A percentile compares a stretch with the other conserved stretches of the same genome.
These are phyloP conservation scores for Montipora capricornis DNA, from an alignment of 64 coral and sea anemone genomes.

Conservation along the genomic window DNA sequence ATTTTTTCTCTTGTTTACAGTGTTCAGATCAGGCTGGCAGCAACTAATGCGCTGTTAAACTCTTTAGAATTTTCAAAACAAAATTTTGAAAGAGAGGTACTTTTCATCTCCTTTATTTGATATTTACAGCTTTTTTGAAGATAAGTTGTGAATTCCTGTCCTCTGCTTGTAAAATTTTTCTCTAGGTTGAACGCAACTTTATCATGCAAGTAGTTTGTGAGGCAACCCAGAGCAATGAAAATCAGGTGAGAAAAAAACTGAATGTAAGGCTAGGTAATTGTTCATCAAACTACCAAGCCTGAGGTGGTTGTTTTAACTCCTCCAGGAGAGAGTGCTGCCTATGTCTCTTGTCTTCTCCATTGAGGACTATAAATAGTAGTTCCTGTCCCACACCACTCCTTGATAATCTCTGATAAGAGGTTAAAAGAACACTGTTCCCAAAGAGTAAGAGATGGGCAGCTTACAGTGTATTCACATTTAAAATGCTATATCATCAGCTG, in stretches of 20 bases:
- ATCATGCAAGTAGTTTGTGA: slow-evolving; percentile 99
- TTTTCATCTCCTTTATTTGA: not conserved
- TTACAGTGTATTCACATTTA: no score
- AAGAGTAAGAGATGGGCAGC: no score
- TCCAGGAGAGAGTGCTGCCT: no score
- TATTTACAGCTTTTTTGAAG: not conserved
- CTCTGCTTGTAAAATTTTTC: not conserved
- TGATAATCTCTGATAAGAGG: no score
- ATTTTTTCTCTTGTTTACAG: slow-evolving; percentile 43
- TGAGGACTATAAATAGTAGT: no score
- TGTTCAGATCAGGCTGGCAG: slow-evolving; percentile 78
- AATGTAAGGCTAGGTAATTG: no score
- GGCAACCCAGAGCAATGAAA: slow-evolving; percentile 87
- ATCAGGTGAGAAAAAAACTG: slow-evolving; percentile 22
- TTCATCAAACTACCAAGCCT: no score
- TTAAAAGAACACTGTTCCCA: no score
- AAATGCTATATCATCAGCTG: no score
- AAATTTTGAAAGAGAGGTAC: slow-evolving; percentile 96
- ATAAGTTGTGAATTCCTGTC: not conserved
- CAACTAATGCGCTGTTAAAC: slow-evolving; percentile 92
- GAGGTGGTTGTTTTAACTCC: no score
- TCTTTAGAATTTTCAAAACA: slow-evolving; percentile 99
- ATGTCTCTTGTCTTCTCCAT: no score
- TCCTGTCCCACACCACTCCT: no score
- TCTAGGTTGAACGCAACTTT: slow-evolving; percentile 84